Evolutionary conservation across 2,888 invertebrate species (phyloP), one percentile per base, ranked within the genome.

Genomic region (Pristionchus exspectatus): DNA sequence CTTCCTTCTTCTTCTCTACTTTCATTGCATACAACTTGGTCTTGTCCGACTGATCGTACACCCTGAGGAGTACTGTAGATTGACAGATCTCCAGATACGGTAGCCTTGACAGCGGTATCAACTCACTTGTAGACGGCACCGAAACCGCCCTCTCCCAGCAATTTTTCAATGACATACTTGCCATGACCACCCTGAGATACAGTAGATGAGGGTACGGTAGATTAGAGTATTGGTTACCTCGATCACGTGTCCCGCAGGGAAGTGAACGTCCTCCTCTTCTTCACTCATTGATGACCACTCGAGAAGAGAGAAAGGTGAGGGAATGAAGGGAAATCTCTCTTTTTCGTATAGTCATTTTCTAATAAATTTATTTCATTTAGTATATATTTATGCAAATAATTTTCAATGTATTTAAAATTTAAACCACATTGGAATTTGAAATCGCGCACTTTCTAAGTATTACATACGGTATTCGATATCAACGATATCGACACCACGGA

Each of bases 131-230:
- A 93, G 16, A 92, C 93, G 12, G 93, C 93, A 2, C 94, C 94
- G 89, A 93, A 94, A 1, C 94, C 94, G 12, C 94, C 94, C 89
- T 93, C 93, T 59, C 93, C 93, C 30, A 93, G 90, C 74, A 94
- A 91, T 50, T 90, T 91, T 18, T 90, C 90, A 10, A 94, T 90
- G 4, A 90, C 89, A 87, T 92, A 93, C 21, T 91, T 92, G 10
- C 90, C 88, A 56, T 93, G 69, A 30, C 91, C 30, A 18, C 84
- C 84, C 84, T 59, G 81, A 38, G 21, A 38, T 77, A 77, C 77
- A 1, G 77, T 44, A 44, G 77, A 12, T 16, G 9, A 24, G 77
- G 50, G 10, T 81, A 81, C 77, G 24, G 81, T 81, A 81, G 2
- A 24, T 24, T 30, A 38, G 24, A 44, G 44, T 21, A 44, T 77